Conservation (phyloP, 1,140 invertebrate genomes). For the Aethina tumida region DNA sequence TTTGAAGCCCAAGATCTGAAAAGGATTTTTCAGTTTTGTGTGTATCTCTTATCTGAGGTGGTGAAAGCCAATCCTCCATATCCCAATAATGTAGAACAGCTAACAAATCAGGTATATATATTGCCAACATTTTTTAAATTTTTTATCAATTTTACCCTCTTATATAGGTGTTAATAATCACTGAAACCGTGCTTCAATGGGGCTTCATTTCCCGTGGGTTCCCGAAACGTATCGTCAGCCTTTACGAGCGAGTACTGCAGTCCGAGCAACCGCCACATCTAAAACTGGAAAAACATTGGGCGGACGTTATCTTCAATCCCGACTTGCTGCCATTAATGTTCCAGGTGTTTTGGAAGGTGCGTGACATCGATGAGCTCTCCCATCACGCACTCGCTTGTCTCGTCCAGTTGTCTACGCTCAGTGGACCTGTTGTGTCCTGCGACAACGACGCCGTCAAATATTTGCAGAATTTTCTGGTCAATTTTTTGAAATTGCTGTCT, state of each 20-base stretch:
- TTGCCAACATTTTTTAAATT: too few relatives aligned
- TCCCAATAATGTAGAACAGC: conserved; percentile 19
- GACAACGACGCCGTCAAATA: conserved; percentile 56
- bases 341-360: conserved; percentile 72
- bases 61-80: conserved; percentile 31
- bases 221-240: conserved; percentile 56
- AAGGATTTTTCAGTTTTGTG: conserved; percentile 54
- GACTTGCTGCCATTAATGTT: conserved; percentile 69
- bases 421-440: conserved; percentile 53
- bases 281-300: conserved; percentile 55
- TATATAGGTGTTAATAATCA: conserved; percentile 30
- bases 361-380: conserved; percentile 59
- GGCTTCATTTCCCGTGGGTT: conserved; percentile 43
- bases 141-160: too few relatives aligned
- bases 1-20: conserved; percentile 75
- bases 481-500: conserved; percentile 56
- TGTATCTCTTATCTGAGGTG: conserved; percentile 30
- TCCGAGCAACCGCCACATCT: conserved; percentile 55
- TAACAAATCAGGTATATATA: conserved; percentile 28
- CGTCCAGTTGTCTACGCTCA: conserved; percentile 69
- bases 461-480: conserved; percentile 57
- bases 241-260: conserved; percentile 61
- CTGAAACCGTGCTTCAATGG: conserved; percentile 31
- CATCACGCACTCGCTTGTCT: conserved; percentile 71
- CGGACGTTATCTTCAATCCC: conserved; percentile 63